Evolutionary conservation across 2,113 vertebrate species (phyloP).

Genomic region (Ammodramus savannarum): DNA sequence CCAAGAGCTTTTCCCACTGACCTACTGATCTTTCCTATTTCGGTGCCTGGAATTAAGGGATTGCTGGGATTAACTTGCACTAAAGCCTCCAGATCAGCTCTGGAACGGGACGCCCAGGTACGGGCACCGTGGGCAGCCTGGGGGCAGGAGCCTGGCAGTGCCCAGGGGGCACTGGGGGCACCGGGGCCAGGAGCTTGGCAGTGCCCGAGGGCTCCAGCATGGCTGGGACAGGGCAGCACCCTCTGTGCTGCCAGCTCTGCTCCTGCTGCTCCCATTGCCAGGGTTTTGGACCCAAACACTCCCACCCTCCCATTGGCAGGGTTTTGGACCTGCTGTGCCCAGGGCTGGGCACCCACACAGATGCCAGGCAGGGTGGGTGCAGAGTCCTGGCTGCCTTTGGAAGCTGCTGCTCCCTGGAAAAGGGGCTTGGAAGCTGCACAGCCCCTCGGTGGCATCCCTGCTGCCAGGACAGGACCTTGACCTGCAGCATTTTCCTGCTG

Average conservation of each 20-base stretch:
- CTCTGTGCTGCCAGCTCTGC: accelerated
- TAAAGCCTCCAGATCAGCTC: constrained; percentile 42
- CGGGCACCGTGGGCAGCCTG: background rate
- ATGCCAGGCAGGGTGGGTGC: background rate
- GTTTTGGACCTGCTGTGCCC: accelerated
- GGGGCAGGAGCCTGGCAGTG: accelerated
- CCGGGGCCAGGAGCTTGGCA: background rate
- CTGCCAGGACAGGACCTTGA: background rate
- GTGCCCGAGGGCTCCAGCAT: accelerated
- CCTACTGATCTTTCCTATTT: constrained; percentile 71
- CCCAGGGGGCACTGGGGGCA: background rate
- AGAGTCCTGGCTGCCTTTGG: no score
- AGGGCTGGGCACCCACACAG: background rate
- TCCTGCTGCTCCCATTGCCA: background rate
- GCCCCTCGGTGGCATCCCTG: no score
- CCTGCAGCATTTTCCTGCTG: background rate
- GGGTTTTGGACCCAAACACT: background rate
- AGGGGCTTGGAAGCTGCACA: no score
- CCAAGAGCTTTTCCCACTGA: constrained; percentile 63
- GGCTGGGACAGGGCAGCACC: background rate
- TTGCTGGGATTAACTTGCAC: constrained; percentile 51
- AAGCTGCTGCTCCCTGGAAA: background rate
- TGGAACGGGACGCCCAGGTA: constrained; percentile 18
- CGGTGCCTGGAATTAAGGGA: constrained; percentile 51
- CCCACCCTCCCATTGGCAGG: background rate